Evolutionary conservation across 2,113 vertebrate species (phyloP).

Genomic region (Erinaceus europaeus): DNA sequence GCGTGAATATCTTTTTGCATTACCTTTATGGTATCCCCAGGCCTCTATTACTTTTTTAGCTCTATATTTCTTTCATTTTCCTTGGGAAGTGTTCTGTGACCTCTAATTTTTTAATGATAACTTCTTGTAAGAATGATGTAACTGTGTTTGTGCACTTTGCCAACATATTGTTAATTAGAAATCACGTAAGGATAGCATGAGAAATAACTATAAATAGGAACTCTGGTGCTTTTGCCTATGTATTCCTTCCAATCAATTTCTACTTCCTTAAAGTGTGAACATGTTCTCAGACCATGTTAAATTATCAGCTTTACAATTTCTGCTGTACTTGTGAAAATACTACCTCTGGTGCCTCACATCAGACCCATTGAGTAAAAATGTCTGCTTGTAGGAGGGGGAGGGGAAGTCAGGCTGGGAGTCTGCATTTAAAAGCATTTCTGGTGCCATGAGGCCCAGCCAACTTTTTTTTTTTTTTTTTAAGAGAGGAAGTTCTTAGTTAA

Average conservation of each 20-base stretch:
- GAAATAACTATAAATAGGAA: too few species aligned
- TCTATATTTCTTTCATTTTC: too few species aligned
- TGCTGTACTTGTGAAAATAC: not conserved
- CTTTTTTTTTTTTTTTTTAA: not conserved
- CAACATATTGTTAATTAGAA: not conserved
- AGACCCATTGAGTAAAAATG: not conserved
- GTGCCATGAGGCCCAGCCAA: not conserved
- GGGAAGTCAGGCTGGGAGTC: too few species aligned
- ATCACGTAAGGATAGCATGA: not conserved
- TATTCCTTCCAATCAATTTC: not conserved
- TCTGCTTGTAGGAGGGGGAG: not conserved
- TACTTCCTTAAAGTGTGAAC: not conserved
- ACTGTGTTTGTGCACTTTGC: not conserved
- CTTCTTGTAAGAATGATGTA: not conserved
- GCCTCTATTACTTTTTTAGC: too few species aligned
- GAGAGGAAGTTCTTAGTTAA: not conserved
- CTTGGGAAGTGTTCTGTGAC: not conserved
- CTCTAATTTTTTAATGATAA: not conserved
- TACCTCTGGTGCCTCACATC: not conserved
- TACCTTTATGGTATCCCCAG: too few species aligned
- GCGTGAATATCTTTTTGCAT: too few species aligned
- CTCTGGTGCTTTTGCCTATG: not conserved
- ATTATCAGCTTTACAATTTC: not conserved
- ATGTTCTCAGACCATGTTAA: constrained; percentile 1
- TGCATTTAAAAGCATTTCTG: not conserved